phyloP scores from a whole-genome alignment of 2,888 invertebrate species.

The Eueremaeus valkanovi region DNA sequence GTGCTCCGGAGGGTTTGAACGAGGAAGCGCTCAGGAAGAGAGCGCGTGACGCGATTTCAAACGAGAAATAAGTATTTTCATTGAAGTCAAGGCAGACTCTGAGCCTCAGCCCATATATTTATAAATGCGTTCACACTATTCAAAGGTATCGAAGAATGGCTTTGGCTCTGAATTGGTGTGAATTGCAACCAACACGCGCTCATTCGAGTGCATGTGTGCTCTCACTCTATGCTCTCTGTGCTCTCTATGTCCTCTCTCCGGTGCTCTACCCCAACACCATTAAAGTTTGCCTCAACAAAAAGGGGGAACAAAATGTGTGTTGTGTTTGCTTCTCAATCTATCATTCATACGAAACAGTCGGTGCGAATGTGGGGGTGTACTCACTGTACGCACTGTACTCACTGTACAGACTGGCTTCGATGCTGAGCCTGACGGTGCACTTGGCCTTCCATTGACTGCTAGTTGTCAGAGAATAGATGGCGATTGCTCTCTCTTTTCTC shows the following conservation, averaged over 20 bases:
- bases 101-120: slow-evolving; percentile 26
- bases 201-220: slow-evolving; percentile 1
- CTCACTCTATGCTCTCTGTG: not conserved
- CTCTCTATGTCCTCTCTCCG: not conserved
- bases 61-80: slow-evolving; percentile 6
- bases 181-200: slow-evolving; percentile 29
- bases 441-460: slow-evolving; percentile 15
- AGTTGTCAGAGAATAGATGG: slow-evolving; percentile 20
- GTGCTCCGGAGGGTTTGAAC: slow-evolving; percentile 33
- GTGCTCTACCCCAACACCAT: slow-evolving; percentile 24
- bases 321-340: slow-evolving; percentile 4
- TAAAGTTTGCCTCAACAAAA: slow-evolving; percentile 18
- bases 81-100: not conserved
- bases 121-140: slow-evolving; percentile 16
- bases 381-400: no score
- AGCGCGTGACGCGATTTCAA: slow-evolving; percentile 8
- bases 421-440: not conserved
- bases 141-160: slow-evolving; percentile 21
- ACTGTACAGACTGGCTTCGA: slow-evolving; percentile 17
- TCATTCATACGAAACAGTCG: not conserved
- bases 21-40: slow-evolving; percentile 1
- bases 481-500: not conserved
- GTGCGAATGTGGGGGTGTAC: not conserved
- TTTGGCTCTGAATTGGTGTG: slow-evolving; percentile 20
- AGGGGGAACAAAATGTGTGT: slow-evolving; percentile 15